Conservation (phyloP, 2,113 vertebrate genomes). For the Paracanthobrama guichenoti region DNA sequence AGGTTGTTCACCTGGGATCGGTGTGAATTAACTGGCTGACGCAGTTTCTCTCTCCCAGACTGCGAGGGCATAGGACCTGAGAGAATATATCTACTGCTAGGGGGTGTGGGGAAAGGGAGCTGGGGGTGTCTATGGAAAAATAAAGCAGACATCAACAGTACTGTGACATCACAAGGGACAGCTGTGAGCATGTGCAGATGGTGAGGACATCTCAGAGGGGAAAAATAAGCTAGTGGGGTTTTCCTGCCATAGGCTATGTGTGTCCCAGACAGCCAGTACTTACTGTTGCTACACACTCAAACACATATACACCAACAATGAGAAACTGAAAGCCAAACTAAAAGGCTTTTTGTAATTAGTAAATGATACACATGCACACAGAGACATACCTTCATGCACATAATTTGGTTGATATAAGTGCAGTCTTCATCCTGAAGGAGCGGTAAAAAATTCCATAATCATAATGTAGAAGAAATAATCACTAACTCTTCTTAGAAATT, state of each 20-base stretch:
- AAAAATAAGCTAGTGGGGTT: constrained; percentile 1
- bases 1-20: constrained; percentile 47
- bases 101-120: constrained; percentile 27
- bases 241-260: constrained; percentile 36
- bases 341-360: constrained; percentile 26
- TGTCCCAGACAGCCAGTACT: not conserved
- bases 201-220: not conserved
- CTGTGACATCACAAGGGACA: constrained; percentile 64
- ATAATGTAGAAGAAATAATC: not conserved
- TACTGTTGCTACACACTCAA: not conserved
- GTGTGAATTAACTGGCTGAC: constrained; percentile 53
- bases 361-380: constrained; percentile 46
- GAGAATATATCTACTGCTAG: constrained; percentile 19
- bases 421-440: not conserved
- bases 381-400: constrained; percentile 35
- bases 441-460: not conserved
- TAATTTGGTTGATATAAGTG: not conserved
- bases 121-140: constrained; percentile 59
- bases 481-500: not conserved
- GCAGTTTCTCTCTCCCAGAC: constrained; percentile 40
- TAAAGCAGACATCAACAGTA: constrained; percentile 63
- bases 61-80: constrained; percentile 14
- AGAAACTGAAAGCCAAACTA: constrained; percentile 6
- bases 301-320: not conserved
- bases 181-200: constrained; percentile 1